Evolutionary conservation across 1,140 invertebrate species (phyloP).

Genomic region (Conus ventricosus): DNA sequence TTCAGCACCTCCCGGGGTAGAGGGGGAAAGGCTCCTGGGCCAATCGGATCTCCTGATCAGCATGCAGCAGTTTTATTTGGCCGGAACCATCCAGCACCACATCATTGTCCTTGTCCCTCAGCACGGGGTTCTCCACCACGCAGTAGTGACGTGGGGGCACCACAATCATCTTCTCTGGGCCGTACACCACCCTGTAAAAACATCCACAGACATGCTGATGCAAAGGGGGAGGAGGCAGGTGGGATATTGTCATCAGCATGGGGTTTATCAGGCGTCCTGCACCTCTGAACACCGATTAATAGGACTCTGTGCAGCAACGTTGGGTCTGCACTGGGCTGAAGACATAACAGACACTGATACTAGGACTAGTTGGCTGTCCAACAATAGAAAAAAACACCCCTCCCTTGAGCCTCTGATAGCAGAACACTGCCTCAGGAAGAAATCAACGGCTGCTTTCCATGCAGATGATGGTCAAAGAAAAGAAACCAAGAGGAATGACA

Average conservation of each 20-base stretch:
- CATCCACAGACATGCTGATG: neutral
- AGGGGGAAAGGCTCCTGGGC: slow-evolving; percentile 78
- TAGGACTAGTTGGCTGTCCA: no score
- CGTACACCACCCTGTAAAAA: slow-evolving; percentile 69
- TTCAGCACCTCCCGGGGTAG: slow-evolving; percentile 76
- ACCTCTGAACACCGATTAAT: no score
- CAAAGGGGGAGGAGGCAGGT: no score
- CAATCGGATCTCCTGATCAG: slow-evolving; percentile 76
- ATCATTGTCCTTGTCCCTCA: slow-evolving; percentile 68
- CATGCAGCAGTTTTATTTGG: slow-evolving; percentile 75
- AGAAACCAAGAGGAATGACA: neutral
- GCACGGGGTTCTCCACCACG: slow-evolving; percentile 76
- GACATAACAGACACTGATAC: no score
- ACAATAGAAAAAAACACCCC: no score
- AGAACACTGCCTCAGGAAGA: no score
- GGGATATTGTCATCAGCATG: no score
- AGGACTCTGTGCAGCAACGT: no score
- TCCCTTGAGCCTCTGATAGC: no score
- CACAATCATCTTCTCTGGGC: slow-evolving; percentile 76
- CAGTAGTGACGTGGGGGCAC: slow-evolving; percentile 78
- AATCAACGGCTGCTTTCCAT: no score
- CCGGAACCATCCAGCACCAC: slow-evolving; percentile 72
- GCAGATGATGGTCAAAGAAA: neutral
- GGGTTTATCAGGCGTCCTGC: no score
- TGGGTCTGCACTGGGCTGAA: no score